phyloP scores from a whole-genome alignment of 2,888 invertebrate genomes.

The Ophonus ardosiacus region DNA sequence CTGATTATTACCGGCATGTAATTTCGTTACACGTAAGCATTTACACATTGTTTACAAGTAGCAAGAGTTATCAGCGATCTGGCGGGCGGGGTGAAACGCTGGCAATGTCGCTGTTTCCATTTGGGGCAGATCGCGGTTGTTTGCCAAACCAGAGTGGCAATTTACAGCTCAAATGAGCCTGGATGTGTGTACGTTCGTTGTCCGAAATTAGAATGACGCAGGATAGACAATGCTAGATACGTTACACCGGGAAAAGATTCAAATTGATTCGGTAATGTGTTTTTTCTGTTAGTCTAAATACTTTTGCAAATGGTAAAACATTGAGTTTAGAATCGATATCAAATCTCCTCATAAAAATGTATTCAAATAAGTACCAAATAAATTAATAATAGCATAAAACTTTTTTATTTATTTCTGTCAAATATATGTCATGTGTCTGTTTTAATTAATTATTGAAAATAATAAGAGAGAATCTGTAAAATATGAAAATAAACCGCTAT shows the following conservation, averaged over 20 bases:
- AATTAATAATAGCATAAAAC: too few species aligned
- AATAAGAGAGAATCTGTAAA: too few species aligned
- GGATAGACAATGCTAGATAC: slow-evolving; percentile 9
- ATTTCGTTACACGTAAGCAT: slow-evolving; percentile 11
- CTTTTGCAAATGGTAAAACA: too few species aligned
- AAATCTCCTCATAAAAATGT: too few species aligned
- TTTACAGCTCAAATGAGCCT: slow-evolving; percentile 54
- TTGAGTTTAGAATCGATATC: too few species aligned
- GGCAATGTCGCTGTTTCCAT: slow-evolving; percentile 25
- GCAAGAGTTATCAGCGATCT: slow-evolving; percentile 41
- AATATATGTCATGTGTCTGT: too few species aligned
- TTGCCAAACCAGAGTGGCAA: slow-evolving; percentile 45
- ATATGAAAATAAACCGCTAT: too few species aligned
- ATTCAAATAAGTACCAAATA: too few species aligned
- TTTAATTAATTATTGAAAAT: too few species aligned
- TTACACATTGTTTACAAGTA: slow-evolving; percentile 31
- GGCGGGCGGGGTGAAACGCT: not conserved
- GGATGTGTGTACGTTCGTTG: slow-evolving; percentile 11
- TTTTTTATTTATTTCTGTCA: too few species aligned
- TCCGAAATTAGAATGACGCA: slow-evolving; percentile 53
- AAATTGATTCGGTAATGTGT: not conserved
- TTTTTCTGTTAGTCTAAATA: not conserved
- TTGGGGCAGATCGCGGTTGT: slow-evolving; percentile 48
- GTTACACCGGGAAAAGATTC: not conserved
- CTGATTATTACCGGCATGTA: not conserved